Evolutionary conservation across 2,797 vertebrate species (phyloP).

Genomic region (Catostomus latipinnis): DNA sequence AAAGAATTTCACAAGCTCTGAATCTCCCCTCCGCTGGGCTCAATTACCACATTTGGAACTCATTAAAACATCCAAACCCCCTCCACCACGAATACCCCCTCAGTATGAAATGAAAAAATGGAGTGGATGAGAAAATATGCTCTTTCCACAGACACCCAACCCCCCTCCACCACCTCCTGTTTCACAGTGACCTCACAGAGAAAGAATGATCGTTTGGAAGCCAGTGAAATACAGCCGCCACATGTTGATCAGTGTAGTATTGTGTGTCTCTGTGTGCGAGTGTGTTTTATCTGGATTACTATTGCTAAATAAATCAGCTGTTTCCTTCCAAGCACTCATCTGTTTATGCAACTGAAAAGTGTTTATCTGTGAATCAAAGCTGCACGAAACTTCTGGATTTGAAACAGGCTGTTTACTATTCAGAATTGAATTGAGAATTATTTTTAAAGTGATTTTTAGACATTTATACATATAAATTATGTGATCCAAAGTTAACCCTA

Average conservation of each 20-base stretch:
- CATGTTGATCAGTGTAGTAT: slow-evolving; percentile 78
- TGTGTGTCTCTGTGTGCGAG: slow-evolving; percentile 36
- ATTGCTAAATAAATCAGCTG: slow-evolving; percentile 49
- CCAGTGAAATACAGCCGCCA: slow-evolving; percentile 65
- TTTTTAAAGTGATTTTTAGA: neutral
- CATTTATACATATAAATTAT: no score
- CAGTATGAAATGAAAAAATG: slow-evolving; percentile 71
- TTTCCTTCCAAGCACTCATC: slow-evolving; percentile 37
- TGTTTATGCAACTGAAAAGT: slow-evolving; percentile 36
- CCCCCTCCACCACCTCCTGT: slow-evolving; percentile 76
- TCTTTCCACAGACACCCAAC: slow-evolving; percentile 79
- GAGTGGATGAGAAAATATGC: slow-evolving; percentile 71
- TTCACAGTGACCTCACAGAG: slow-evolving; percentile 81
- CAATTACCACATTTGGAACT: slow-evolving; percentile 85
- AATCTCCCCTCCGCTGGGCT: slow-evolving; percentile 71
- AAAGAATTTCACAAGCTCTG: slow-evolving; percentile 75
- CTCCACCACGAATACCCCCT: slow-evolving; percentile 65
- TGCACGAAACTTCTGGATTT: neutral
- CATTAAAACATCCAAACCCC: slow-evolving; percentile 76
- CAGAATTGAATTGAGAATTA: neutral
- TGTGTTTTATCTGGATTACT: slow-evolving; percentile 39
- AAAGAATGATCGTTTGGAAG: slow-evolving; percentile 82
- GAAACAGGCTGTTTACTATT: neutral
- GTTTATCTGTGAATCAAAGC: slow-evolving; percentile 39
- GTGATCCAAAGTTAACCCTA: no score